Conservation (phyloP, 2,888 invertebrate genomes). For the Chloromyia formosa region DNA sequence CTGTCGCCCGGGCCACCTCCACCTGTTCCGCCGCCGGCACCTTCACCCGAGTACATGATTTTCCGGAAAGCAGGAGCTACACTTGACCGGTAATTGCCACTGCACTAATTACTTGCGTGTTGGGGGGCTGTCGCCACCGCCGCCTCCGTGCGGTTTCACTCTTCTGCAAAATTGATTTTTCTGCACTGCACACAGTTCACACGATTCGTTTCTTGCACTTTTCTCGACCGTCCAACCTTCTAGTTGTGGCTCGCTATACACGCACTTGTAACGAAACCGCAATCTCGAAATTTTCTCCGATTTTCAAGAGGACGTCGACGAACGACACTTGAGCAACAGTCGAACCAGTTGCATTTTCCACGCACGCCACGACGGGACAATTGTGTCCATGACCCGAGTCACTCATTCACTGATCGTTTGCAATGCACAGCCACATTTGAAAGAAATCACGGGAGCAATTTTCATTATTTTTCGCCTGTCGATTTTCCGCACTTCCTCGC, state of each 20-base stretch:
- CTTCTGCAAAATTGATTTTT: constrained; percentile 34
- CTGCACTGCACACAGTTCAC: neutral
- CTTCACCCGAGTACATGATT: constrained; percentile 29
- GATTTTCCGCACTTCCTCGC: constrained; percentile 19
- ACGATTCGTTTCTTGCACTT: constrained; percentile 8
- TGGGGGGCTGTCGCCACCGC: neutral
- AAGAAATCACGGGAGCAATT: constrained; percentile 9
- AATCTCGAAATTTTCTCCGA: neutral
- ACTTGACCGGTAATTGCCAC: constrained; percentile 21
- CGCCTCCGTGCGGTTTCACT: neutral
- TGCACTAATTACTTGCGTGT: constrained; percentile 15
- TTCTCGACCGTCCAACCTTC: constrained; percentile 1
- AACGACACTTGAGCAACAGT: constrained; percentile 19
- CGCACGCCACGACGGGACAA: neutral
- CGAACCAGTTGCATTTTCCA: constrained; percentile 40
- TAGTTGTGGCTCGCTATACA: neutral
- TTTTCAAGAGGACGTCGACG: neutral
- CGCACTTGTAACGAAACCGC: neutral
- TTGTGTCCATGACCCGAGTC: neutral
- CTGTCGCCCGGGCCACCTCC: neutral
- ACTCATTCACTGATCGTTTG: neutral
- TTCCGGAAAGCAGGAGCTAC: constrained; percentile 28
- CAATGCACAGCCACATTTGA: neutral
- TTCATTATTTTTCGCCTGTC: neutral
- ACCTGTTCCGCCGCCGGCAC: constrained; percentile 28